Percentiles rank a stretch among this genome's conserved stretches.
Evolutionary conservation across 37 sponge, comb jelly and placozoan genomes (phyloP).

Genomic region (Beroe forskalii): DNA sequence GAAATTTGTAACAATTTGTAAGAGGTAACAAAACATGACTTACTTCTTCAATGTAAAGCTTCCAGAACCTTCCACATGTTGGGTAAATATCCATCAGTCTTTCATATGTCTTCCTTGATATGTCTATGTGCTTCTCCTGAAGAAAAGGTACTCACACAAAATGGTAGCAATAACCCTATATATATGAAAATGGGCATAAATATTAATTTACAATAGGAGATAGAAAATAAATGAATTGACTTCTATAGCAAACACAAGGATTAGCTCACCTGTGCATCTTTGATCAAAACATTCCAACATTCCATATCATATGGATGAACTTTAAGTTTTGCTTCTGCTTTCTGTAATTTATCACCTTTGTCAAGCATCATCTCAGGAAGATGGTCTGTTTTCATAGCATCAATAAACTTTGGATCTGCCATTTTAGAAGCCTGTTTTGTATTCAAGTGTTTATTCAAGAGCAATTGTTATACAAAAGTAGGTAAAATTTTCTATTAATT

Average conservation of each 20-base stretch:
- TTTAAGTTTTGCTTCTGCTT: constrained; percentile 82
- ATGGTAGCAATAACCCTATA: too few relatives aligned
- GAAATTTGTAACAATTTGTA: too few relatives aligned
- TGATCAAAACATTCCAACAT: constrained; percentile 82
- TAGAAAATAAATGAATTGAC: background rate
- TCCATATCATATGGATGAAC: constrained; percentile 84
- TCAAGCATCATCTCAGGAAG: constrained; percentile 58
- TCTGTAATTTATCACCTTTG: constrained; percentile 73
- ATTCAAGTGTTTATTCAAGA: too few relatives aligned
- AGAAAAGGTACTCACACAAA: background rate
- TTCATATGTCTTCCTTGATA: constrained; percentile 83
- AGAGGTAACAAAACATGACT: too few relatives aligned
- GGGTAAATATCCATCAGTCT: constrained; percentile 86
- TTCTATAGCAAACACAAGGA: too few relatives aligned
- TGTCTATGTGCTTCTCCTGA: constrained; percentile 65
- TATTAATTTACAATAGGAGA: background rate
- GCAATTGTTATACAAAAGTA: too few relatives aligned
- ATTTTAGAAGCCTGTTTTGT: too few relatives aligned
- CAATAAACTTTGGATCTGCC: constrained; percentile 48
- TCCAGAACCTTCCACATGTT: constrained; percentile 91
- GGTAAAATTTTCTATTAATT: too few relatives aligned
- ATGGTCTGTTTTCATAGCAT: constrained; percentile 43
- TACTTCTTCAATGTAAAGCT: constrained; percentile 88
- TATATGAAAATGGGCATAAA: too few relatives aligned
- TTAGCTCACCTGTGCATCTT: constrained; percentile 97